phyloP scores from a whole-genome alignment of 2,888 invertebrate species.

The Ormia ochracea region DNA sequence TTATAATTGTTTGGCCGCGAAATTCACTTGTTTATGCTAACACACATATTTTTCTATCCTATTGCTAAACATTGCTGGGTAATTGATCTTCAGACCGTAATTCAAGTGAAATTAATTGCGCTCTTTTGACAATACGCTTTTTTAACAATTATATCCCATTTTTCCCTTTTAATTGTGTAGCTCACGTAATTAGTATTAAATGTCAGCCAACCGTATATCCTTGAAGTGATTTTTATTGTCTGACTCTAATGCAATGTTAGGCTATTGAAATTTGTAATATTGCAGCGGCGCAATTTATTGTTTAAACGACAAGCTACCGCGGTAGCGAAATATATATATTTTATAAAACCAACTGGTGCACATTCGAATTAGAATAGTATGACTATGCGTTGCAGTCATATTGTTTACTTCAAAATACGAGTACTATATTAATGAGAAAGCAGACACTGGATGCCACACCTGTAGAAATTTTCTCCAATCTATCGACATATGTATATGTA shows the following conservation, averaged over 20 bases:
- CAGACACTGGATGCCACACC: too few relatives aligned
- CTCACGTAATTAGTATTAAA: slow-evolving; percentile 55
- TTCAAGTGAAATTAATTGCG: slow-evolving; percentile 60
- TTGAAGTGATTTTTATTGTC: neutral
- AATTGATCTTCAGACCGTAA: slow-evolving; percentile 60
- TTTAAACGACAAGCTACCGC: too few relatives aligned
- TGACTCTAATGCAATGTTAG: neutral
- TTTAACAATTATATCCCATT: slow-evolving; percentile 2
- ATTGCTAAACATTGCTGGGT: slow-evolving; percentile 37
- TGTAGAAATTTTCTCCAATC: too few relatives aligned
- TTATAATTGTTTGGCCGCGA: neutral
- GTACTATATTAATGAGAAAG: too few relatives aligned
- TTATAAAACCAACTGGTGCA: too few relatives aligned
- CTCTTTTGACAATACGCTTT: slow-evolving; percentile 16
- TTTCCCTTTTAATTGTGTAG: slow-evolving; percentile 22
- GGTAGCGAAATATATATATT: too few relatives aligned
- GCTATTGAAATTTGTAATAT: too few relatives aligned
- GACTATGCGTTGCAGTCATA: too few relatives aligned
- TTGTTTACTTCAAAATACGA: too few relatives aligned
- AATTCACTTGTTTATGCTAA: slow-evolving; percentile 48
- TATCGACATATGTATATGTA: too few relatives aligned
- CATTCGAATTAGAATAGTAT: too few relatives aligned
- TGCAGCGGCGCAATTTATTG: too few relatives aligned
- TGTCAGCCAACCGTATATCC: slow-evolving; percentile 51
- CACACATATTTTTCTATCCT: slow-evolving; percentile 38